A percentile compares a stretch with the other conserved stretches of the same genome.
phyloP scores from a whole-genome alignment of 2,113 vertebrate species.

The Lates calcarifer region DNA sequence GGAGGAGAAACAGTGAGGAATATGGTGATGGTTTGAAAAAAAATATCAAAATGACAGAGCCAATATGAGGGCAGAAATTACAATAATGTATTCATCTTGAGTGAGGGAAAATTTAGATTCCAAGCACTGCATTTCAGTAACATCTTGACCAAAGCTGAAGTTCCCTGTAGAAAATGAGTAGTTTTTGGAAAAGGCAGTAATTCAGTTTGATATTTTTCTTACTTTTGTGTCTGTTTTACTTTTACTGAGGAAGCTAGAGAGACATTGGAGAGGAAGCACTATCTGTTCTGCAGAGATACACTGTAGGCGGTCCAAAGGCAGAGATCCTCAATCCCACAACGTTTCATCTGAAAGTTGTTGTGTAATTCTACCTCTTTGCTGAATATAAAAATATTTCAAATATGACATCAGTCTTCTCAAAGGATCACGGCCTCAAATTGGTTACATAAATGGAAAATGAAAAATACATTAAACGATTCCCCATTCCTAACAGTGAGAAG shows the following conservation, averaged over 20 bases:
- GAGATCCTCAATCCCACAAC: constrained; percentile 32
- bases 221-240: not conserved
- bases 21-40: not conserved
- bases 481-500: constrained; percentile 1
- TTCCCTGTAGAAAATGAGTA: not conserved
- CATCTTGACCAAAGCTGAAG: not conserved
- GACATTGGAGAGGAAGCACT: not conserved
- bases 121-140: not conserved
- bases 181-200: not conserved
- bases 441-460: constrained; percentile 38
- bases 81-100: not conserved
- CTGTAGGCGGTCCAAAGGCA: constrained; percentile 53
- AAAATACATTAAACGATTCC: constrained; percentile 28
- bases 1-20: not conserved
- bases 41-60: not conserved
- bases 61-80: not conserved
- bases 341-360: constrained; percentile 33
- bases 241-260: not conserved
- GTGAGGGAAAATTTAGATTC: not conserved
- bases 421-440: constrained; percentile 18
- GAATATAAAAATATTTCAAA: constrained; percentile 32
- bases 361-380: constrained; percentile 46
- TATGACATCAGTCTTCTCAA: constrained; percentile 39
- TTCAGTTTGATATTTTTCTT: not conserved
- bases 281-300: constrained; percentile 30